These are phyloP conservation scores for Idaea biselata DNA, from an alignment of 2,888 invertebrate genomes.

Conservation along the genomic window DNA sequence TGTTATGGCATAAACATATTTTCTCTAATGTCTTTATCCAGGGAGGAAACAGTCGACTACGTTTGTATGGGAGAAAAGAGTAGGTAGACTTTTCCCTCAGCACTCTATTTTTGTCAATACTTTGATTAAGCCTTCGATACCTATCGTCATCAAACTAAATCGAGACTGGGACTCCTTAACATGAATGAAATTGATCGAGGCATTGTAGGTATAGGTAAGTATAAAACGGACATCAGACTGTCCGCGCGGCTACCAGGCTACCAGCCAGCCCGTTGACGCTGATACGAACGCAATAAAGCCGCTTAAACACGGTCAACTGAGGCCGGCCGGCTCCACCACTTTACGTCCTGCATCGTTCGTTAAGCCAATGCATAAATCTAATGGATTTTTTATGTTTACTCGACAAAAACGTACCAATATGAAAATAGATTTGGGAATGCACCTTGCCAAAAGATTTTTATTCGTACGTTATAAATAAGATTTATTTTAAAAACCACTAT, in stretches of 20 bases:
- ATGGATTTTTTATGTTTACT: constrained; percentile 66
- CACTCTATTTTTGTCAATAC: neutral
- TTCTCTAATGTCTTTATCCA: too few species aligned
- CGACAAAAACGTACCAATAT: constrained; percentile 48
- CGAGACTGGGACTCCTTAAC: constrained; percentile 11
- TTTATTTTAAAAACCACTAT: constrained; percentile 37
- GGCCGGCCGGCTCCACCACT: constrained; percentile 27
- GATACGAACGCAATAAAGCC: constrained; percentile 52
- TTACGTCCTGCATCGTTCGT: constrained; percentile 34
- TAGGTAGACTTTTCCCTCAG: too few species aligned
- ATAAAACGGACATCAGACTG: constrained; percentile 28
- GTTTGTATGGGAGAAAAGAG: too few species aligned
- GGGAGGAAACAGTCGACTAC: too few species aligned
- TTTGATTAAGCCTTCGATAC: neutral
- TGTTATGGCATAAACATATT: too few species aligned
- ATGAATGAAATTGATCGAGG: constrained; percentile 18
- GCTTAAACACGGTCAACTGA: constrained; percentile 59
- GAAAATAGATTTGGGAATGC: constrained; percentile 56
- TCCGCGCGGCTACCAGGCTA: constrained; percentile 17
- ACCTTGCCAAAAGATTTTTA: constrained; percentile 58
- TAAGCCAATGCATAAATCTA: constrained; percentile 64
- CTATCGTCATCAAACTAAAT: constrained; percentile 35
- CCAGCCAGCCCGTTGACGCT: constrained; percentile 25
- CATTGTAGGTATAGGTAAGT: constrained; percentile 16
- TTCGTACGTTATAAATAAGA: constrained; percentile 40